phyloP scores from a whole-genome alignment of 2,888 invertebrate genomes.

The Melinopterus prodromus region DNA sequence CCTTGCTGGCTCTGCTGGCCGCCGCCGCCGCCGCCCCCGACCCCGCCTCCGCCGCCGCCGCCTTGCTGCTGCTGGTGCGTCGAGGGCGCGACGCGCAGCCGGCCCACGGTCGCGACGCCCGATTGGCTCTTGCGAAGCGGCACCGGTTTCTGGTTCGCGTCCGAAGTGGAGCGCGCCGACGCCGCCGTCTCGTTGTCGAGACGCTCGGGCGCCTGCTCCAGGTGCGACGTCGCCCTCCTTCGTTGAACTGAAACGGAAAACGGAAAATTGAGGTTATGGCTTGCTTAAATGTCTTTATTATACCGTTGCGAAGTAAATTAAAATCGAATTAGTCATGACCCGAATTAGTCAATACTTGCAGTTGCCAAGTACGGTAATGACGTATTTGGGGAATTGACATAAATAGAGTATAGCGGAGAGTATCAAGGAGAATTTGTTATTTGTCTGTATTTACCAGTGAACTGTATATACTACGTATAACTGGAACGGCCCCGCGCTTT shows the following conservation, averaged over 20 bases:
- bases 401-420: too few species aligned
- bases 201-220: slow-evolving; percentile 58
- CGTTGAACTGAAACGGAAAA: slow-evolving; percentile 54
- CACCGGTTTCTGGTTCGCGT: slow-evolving; percentile 55
- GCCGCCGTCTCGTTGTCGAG: slow-evolving; percentile 76
- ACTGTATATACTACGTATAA: too few species aligned
- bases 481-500: too few species aligned
- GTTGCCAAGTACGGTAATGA: too few species aligned
- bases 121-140: slow-evolving; percentile 59
- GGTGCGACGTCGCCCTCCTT: slow-evolving; percentile 57
- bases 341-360: too few species aligned
- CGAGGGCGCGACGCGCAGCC: slow-evolving; percentile 69
- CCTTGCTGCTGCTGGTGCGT: slow-evolving; percentile 50
- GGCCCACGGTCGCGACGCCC: slow-evolving; percentile 75
- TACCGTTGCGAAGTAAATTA: too few species aligned
- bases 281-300: too few species aligned
- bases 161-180: slow-evolving; percentile 63
- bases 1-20: slow-evolving; percentile 54
- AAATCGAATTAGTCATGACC: too few species aligned
- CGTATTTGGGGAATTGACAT: too few species aligned
- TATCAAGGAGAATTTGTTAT: too few species aligned
- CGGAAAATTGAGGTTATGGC: background rate
- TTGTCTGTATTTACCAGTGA: too few species aligned
- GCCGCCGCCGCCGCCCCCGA: slow-evolving; percentile 58
- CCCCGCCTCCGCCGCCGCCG: slow-evolving; percentile 58